Conservation (phyloP, 2,113 vertebrate species). For the Ibidorhyncha struthersii region DNA sequence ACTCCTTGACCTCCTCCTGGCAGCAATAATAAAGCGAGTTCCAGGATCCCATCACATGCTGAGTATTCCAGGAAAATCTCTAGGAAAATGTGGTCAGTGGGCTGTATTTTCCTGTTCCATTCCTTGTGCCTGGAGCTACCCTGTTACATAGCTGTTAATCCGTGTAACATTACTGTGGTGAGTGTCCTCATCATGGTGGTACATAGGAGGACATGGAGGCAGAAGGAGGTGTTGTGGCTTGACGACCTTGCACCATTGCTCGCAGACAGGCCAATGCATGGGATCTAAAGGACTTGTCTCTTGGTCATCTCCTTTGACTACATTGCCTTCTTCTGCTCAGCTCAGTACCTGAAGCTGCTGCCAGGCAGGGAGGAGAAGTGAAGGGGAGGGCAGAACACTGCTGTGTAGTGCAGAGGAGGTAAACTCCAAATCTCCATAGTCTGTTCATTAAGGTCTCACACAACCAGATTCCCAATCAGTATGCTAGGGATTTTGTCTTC, state of each 20-base stretch:
- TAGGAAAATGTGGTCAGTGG: neutral
- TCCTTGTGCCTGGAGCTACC: neutral
- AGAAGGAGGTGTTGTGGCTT: neutral
- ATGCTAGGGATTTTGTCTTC: fast-evolving
- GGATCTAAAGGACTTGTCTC: neutral
- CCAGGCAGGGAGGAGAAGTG: neutral
- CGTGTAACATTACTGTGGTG: neutral
- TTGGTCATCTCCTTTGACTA: fast-evolving
- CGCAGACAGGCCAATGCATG: neutral
- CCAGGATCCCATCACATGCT: neutral
- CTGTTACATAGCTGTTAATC: neutral
- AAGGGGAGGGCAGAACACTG: neutral
- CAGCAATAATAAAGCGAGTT: neutral
- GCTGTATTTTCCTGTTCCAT: neutral
- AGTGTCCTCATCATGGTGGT: neutral
- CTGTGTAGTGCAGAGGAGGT: neutral
- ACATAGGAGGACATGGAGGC: neutral
- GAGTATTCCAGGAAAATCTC: neutral
- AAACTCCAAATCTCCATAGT: neutral
- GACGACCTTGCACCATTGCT: neutral
- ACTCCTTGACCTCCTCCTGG: neutral
- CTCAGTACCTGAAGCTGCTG: neutral
- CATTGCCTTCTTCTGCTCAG: neutral
- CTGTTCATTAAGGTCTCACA: neutral
- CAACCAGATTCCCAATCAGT: neutral